These are phyloP conservation scores for Alcis repandata DNA, from an alignment of 2,888 invertebrate genomes.

Conservation along the genomic window DNA sequence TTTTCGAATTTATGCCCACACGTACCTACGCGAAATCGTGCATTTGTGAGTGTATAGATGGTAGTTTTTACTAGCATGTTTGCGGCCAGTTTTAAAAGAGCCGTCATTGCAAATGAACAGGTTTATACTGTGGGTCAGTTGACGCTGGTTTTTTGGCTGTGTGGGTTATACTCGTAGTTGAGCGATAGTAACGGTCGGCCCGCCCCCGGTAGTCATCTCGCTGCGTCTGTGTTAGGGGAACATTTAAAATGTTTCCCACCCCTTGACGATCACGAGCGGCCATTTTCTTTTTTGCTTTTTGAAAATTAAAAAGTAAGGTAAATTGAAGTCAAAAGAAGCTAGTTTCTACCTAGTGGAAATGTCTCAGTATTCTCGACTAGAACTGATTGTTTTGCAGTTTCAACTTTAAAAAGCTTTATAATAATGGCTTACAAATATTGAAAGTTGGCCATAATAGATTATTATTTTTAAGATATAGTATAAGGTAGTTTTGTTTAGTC, in stretches of 20 bases:
- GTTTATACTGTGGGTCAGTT: not conserved
- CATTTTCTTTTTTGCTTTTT: constrained; percentile 68
- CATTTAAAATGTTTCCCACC: constrained; percentile 82
- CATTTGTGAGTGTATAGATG: not conserved
- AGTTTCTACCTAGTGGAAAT: too few relatives aligned
- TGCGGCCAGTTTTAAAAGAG: not conserved
- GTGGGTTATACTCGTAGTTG: constrained; percentile 77
- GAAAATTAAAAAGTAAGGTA: not conserved
- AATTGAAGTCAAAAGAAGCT: too few relatives aligned
- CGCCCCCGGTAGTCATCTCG: constrained; percentile 72
- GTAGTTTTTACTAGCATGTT: not conserved
- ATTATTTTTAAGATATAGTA: too few relatives aligned
- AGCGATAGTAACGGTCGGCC: constrained; percentile 74
- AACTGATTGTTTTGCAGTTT: too few relatives aligned
- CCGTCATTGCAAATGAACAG: not conserved
- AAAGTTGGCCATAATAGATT: too few relatives aligned
- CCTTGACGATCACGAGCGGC: constrained; percentile 69
- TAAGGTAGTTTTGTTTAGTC: too few relatives aligned
- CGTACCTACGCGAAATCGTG: not conserved
- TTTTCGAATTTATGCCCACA: not conserved
- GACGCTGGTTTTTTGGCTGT: constrained; percentile 47
- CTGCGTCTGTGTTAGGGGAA: constrained; percentile 83
- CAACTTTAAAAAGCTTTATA: too few relatives aligned
- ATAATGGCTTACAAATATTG: too few relatives aligned
- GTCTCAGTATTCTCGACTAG: too few relatives aligned